Evolutionary conservation across 92 coral and sea anemone genomes (phyloP), one percentile per base, ranked within the genome.

Genomic region (Umimayanthus kanabou): DNA sequence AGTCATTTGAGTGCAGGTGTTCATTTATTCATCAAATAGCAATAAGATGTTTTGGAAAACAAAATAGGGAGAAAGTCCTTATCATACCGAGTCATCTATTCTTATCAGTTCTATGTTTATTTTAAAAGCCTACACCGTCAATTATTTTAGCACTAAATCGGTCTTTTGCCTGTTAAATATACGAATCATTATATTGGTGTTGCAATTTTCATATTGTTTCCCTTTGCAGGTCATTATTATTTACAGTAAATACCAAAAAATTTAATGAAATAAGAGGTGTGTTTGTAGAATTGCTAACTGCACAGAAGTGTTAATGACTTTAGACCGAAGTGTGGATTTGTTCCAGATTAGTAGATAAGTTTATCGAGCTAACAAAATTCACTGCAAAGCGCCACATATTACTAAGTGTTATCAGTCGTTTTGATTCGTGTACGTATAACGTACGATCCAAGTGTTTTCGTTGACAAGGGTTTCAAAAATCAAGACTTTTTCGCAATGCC

Each of bases 1-100:
- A 75, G 49, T 39, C 79, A 33, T 75, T 4, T 43, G 79, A 18
- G 37, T 14, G 79, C 79, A 75, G 79, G 50, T 75, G 79, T 74
- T 74, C 79, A 39, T 43, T 20, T 5, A 39, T 75, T 75, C 79
- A 75, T 39, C 50, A 75, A 75, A 75, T 39, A 33, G 79, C 79
- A 75, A 75, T 75, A 73, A 37, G 28, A 39, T 43, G 30, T 10
- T 75, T 39, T 43, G 53, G n/a, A 75, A 61, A 61, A 20, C 9
- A 75, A 39, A 8, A 39, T 22, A 43, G 16, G 26, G 79, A 16
- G 45, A 39, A 14, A 9, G 45, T 11, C 4, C 9, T 29, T 73
- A 22, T 61, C 69, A 61, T 61, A 61, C 69, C 5, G 26, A 23
- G 11, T 53, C 16, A 47, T 47, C 50, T 47, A 47, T 47, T 47